Base-by-base conservation (phyloP, 2,113 vertebrate genomes). In the Anser cygnoides region DNA sequence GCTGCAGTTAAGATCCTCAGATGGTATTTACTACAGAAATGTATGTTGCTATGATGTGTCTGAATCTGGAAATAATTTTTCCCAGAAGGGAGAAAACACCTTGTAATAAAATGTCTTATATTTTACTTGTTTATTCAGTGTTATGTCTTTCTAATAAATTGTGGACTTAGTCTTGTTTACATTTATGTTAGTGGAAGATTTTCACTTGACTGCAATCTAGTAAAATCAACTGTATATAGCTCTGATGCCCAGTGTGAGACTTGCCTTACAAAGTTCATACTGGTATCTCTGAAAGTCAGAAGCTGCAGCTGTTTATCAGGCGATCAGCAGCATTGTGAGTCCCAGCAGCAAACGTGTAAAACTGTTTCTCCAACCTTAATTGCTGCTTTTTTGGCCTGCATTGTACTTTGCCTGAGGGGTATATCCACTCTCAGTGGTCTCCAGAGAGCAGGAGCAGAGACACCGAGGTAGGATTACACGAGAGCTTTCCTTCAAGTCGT, bases 61-160 rank as follows among this genome's bases (percentile, higher is more conserved):
- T 91, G 87, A 94, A 87, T 91, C 77, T 92, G 87, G 95, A 96
- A 96, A 84, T 93, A 85, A 63, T 94, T 93, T 95, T 93, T 78
- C 62, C 50, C 80, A 25, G 57, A 93, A 76, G 77, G 65, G 80
- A 94, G 58, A 92, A 94, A 93, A 93, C 77, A 93, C 81, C 91
- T 93, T 95, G 58, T 75, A 77, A 78, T 94, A 92, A 92, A 95
- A 95, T 63, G 55, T 18, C 37, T 68, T 54, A n/a, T 35, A 68
- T 89, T 96, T 96, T 87, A 91, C 54, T 91, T 95, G 71, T 92
- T 97, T 94, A 89, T 92, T 95, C 78, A 70, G 31, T 84, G 84
- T 84, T 87, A 79, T 35, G n/a, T 79, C 84, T 89, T 89, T 72
- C 68, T 73, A 87, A 93, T 80, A 82, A 87, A 89, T 89, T 66